phyloP scores from a whole-genome alignment of 2,113 vertebrate genomes.

The Lophotis ruficrista region DNA sequence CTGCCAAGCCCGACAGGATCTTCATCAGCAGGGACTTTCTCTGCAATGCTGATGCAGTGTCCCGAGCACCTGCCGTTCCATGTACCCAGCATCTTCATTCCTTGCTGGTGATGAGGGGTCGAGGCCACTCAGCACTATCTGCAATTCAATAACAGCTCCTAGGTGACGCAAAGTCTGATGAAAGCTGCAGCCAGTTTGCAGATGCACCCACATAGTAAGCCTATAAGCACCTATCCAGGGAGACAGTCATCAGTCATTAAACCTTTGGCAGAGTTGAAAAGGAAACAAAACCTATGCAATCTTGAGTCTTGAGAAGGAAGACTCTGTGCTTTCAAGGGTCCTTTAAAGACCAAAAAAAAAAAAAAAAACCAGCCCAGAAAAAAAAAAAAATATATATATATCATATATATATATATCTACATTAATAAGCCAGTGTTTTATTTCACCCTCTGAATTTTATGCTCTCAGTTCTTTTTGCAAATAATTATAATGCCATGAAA shows the following conservation, averaged over 20 bases:
- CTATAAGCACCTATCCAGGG: neutral
- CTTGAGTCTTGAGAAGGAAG: neutral
- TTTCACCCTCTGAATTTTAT: neutral
- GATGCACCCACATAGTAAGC: neutral
- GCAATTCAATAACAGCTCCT: neutral
- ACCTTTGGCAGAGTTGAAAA: neutral
- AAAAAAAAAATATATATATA: neutral
- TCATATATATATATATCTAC: neutral
- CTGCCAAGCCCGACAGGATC: neutral
- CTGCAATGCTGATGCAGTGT: no score
- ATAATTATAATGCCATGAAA: neutral
- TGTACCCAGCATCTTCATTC: neutral
- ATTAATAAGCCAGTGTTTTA: neutral
- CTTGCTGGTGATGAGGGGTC: neutral
- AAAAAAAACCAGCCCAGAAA: neutral
- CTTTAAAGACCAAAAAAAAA: neutral
- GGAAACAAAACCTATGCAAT: neutral
- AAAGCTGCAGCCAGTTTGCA: neutral
- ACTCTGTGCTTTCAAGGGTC: neutral
- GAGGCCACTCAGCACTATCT: neutral
- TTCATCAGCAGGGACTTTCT: neutral
- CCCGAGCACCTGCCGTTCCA: neutral
- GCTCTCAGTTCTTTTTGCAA: neutral
- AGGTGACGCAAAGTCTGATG: neutral
- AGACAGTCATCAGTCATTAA: neutral